Evolutionary conservation across 2,888 invertebrate genomes (phyloP), one percentile per base, ranked within the genome.

Genomic region (Ornithoptera priamus): DNA sequence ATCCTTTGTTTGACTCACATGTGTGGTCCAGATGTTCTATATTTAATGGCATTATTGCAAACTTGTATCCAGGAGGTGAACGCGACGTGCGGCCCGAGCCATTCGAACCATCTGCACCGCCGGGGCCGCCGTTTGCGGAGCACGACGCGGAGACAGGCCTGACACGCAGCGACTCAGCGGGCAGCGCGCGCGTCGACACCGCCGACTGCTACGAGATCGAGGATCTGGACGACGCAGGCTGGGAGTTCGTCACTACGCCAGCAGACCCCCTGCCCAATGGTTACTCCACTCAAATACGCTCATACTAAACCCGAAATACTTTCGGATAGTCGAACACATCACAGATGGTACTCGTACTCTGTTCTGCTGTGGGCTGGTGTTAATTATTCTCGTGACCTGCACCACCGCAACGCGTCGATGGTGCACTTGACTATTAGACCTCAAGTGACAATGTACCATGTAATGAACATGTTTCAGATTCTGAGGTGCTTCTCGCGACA

Each of bases 131-230:
- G 10, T 1, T 10, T 10, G 53, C 53, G 53, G 53, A 17, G 53
- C 53, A 4, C 53, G 18, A 3, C 18, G 17, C 72, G 71, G 58
- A 73, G 50, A 72, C 73, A 76, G 66, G 77, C 76, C 76, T 72
- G 70, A 70, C 71, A 70, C 73, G 64, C 68, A 74, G 75, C 74
- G 63, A 76, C 71, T 73, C 74, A 20, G 62, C 68, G n/a, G 73
- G 65, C 17, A 70, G 71, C 64, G 71, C 72, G 50, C 86, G 75
- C 74, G 78, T 86, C n/a, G 91, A 92, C 78, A 88, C 90, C n/a
- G 88, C 88, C 67, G 93, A 93, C 87, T 93, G 93, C 85, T 88
- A 87, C 81, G 93, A 93, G 86, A 85, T 93, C 42, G 93, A 93
- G 80, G 93, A 93, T 83, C 79, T 92, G 56, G 92, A 90, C 79